Conservation (phyloP, 2,113 vertebrate species). For the Dromiciops gliroides region DNA sequence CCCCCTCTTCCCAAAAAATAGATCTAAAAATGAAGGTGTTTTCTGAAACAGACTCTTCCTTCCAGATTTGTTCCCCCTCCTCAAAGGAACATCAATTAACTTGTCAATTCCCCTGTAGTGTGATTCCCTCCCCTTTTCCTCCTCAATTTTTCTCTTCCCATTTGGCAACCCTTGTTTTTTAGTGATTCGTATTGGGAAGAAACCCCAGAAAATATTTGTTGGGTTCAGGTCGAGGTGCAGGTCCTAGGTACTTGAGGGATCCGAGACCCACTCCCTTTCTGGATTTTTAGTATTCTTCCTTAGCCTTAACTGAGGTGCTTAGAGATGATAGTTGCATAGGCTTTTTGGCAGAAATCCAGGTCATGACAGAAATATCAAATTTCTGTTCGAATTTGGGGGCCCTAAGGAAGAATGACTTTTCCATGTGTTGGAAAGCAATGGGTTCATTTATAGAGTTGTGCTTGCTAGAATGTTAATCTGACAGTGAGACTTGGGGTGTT, state of each 20-base stretch:
- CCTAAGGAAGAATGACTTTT: neutral
- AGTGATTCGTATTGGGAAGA: neutral
- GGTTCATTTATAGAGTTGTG: neutral
- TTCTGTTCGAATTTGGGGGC: neutral
- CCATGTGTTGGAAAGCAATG: neutral
- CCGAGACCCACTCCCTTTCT: neutral
- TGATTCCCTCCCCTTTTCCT: neutral
- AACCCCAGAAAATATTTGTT: neutral
- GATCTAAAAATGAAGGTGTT: neutral
- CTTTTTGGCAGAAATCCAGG: neutral
- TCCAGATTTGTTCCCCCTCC: neutral
- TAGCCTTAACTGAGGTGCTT: neutral
- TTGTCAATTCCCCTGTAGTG: neutral
- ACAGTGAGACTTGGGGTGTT: neutral
- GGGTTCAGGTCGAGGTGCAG: neutral
- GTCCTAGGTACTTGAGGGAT: neutral
- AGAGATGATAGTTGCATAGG: neutral
- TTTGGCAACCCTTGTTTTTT: neutral
- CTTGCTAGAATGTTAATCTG: neutral
- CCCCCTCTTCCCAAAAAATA: neutral
- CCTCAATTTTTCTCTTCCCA: neutral
- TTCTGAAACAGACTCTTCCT: neutral
- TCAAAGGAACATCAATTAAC: neutral
- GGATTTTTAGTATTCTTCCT: neutral
- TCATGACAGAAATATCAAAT: neutral